Conservation (phyloP, 2,797 vertebrate species). For the Coranthus polyacanthus region DNA sequence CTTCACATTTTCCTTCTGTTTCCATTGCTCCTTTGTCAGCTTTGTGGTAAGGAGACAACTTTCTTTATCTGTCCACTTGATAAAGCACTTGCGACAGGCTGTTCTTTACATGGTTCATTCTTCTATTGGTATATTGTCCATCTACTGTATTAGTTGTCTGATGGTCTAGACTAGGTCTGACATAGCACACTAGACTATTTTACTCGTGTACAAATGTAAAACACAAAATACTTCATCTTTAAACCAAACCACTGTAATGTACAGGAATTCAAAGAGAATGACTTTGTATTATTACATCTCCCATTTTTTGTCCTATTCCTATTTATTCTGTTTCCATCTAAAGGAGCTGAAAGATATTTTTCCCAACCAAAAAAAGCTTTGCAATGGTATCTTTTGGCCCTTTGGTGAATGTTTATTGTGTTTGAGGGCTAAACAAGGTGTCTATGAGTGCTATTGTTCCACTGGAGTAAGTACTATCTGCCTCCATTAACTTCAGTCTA, state of each 20-base stretch:
- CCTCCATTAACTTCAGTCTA: slow-evolving; percentile 53
- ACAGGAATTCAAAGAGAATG: slow-evolving; percentile 1
- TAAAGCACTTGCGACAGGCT: neutral
- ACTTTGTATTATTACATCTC: slow-evolving; percentile 12
- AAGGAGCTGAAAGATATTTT: slow-evolving; percentile 29
- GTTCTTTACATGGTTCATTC: slow-evolving; percentile 26
- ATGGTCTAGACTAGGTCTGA: neutral
- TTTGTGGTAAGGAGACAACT: slow-evolving; percentile 4
- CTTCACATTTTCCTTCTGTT: neutral
- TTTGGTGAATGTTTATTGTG: slow-evolving; percentile 43
- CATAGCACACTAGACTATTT: neutral
- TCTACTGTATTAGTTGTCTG: neutral
- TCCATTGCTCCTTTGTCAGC: slow-evolving; percentile 22
- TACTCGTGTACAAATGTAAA: neutral
- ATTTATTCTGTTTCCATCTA: slow-evolving; percentile 12
- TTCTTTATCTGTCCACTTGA: neutral
- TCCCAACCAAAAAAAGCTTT: slow-evolving; percentile 22
- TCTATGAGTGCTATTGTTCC: slow-evolving; percentile 49
- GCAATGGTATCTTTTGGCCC: neutral
- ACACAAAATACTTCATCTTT: neutral
- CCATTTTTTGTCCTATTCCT: slow-evolving; percentile 2
- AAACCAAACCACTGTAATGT: slow-evolving; percentile 8
- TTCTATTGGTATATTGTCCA: too few species aligned
- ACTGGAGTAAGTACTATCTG: slow-evolving; percentile 42
- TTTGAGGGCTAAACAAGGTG: slow-evolving; percentile 47